Conservation (phyloP, 2,888 invertebrate genomes). For the Nomada fabriciana region DNA sequence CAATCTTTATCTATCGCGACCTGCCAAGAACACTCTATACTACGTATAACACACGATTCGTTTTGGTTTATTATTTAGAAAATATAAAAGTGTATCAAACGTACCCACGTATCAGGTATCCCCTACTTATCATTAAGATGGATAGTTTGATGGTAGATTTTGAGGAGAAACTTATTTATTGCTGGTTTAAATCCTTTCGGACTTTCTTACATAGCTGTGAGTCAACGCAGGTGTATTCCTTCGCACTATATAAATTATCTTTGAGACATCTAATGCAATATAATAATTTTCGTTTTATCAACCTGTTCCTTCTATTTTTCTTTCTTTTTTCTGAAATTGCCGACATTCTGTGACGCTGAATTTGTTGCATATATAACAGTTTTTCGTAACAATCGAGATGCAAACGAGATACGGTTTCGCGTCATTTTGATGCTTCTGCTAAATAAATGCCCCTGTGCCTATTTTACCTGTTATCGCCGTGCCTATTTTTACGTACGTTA, state of each 20-base stretch:
- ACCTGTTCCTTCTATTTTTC: background rate
- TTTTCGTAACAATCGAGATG: conserved; percentile 2
- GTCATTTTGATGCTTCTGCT: background rate
- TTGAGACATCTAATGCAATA: background rate
- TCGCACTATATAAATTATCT: background rate
- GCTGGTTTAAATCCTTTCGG: background rate
- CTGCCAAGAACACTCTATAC: no score
- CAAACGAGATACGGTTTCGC: conserved; percentile 19
- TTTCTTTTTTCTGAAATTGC: background rate
- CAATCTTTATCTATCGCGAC: no score
- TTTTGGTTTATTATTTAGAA: no score
- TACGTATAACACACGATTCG: no score
- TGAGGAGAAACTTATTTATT: background rate
- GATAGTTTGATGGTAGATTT: background rate
- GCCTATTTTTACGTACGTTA: conserved; percentile 16
- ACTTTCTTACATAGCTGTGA: background rate
- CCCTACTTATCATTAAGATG: no score
- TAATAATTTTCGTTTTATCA: conserved; percentile 14
- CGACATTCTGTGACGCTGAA: background rate
- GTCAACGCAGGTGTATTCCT: background rate
- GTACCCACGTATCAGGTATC: no score
- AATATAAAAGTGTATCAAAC: no score
- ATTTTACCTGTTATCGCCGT: conserved; percentile 8
- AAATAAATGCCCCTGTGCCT: conserved; percentile 11
- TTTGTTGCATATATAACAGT: background rate